Base-by-base conservation (phyloP, 1,140 invertebrate species). In the Coenobita brevimanus region DNA sequence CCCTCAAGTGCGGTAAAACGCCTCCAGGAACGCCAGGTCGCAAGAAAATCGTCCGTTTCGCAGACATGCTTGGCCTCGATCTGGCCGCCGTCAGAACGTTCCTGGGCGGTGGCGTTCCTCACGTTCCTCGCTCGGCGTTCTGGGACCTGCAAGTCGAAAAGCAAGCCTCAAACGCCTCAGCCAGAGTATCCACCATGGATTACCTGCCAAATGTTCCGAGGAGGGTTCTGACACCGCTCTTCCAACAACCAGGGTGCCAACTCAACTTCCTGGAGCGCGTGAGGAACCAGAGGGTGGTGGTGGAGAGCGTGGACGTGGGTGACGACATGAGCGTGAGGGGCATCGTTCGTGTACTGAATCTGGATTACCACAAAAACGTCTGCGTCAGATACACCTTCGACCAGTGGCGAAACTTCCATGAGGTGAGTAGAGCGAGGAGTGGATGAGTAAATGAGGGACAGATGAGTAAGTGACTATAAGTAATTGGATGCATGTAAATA, bases 1-100 rank as follows among this genome's bases (percentile, higher is more conserved):
- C 97, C 0, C 92, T 99, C 21, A 98, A 97, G 93, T 96, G 96
- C 0, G 96, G 96, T 0, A 98, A 98, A 93, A 98, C 97, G 0
- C 97, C 97, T 30, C 97, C 97, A 0, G 96, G 96, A 1, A 97
- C 97, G 13, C 97, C 97, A 0, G 95, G 96, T 2, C 94, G 96
- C 0, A 99, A 98, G 92, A 99, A 99, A 93, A 98, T 98, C 50
- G 98, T 99, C 0, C 94, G 98, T 24, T 99, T 99, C 92, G 98
- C 98, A 0, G 98, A 99, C 92, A 97, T 97, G 0, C 93, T 99
- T 43, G 98, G 98, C 0, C 93, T 99, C 8, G 98, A 99, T 93
- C 93, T 99, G 88, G 97, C 97, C 15, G 97, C 97, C 91, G 96
- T 99, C 0, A 94, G 97, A 91, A 97, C 96, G 2, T 97, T 97